Conservation (phyloP, 2,797 vertebrate species). For the Sciurus carolinensis region DNA sequence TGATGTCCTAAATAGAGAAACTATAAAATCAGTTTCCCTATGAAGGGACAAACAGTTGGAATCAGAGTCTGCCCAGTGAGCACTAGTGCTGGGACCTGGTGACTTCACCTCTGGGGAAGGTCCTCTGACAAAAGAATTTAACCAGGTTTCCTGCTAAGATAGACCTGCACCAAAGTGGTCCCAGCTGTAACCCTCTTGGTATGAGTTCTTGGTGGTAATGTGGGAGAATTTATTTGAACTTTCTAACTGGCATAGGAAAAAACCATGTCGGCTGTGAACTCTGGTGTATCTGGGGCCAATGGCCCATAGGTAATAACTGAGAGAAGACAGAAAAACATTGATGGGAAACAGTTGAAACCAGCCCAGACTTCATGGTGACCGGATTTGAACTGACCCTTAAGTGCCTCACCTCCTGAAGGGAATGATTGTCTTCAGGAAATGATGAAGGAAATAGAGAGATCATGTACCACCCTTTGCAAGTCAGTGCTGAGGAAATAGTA, state of each 20-base stretch:
- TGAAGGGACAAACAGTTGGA: conserved; percentile 69
- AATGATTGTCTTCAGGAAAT: conserved; percentile 65
- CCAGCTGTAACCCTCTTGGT: not conserved
- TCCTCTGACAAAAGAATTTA: not conserved
- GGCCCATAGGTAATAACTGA: conserved; percentile 72
- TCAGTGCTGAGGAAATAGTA: conserved; percentile 61
- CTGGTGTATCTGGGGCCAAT: conserved; percentile 53
- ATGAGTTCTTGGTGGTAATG: not conserved
- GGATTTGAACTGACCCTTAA: conserved; percentile 19
- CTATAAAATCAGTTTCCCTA: conserved; percentile 86
- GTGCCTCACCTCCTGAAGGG: conserved; percentile 52
- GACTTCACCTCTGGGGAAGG: not conserved
- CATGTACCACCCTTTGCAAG: conserved; percentile 15
- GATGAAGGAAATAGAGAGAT: conserved; percentile 51
- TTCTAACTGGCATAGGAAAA: conserved; percentile 57
- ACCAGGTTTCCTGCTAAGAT: not conserved
- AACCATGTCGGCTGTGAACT: conserved; percentile 56
- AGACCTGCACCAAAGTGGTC: not conserved
- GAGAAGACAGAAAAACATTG: conserved; percentile 49
- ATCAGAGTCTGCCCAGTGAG: conserved; percentile 38
- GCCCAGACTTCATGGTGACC: conserved; percentile 65
- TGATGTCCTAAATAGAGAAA: conserved; percentile 88
- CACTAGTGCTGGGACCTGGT: not conserved
- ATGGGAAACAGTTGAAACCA: conserved; percentile 77
- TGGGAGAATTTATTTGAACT: conserved; percentile 34